phyloP scores from a whole-genome alignment of 2,113 vertebrate species.

The Panthera uncia region DNA sequence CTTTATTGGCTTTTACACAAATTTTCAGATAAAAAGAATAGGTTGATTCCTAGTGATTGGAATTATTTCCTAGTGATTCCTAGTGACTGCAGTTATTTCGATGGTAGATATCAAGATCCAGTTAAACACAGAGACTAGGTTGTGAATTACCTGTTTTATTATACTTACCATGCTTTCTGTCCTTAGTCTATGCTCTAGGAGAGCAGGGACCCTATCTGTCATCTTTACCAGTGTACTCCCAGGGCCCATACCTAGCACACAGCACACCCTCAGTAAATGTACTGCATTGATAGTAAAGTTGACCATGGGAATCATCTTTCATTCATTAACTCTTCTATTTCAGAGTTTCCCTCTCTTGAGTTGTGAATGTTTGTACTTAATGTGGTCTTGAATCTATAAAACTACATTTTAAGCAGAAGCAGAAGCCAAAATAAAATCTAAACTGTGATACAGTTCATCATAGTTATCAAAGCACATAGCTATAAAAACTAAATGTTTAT shows the following conservation, averaged over 20 bases:
- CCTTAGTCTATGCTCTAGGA: neutral
- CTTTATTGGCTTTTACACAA: neutral
- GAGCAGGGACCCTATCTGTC: neutral
- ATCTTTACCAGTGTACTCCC: neutral
- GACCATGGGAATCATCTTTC: neutral
- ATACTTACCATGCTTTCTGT: neutral
- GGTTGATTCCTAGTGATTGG: neutral
- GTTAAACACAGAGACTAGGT: neutral
- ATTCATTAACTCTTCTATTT: neutral
- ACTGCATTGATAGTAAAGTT: neutral
- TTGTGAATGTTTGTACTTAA: neutral
- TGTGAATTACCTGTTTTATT: neutral
- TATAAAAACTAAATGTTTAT: conserved; percentile 13
- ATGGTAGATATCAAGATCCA: neutral
- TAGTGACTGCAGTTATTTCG: neutral
- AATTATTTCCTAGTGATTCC: neutral
- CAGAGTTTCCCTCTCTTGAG: neutral
- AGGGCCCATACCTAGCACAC: neutral
- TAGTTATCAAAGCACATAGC: neutral
- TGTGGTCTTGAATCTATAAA: conserved; percentile 7
- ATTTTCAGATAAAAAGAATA: neutral
- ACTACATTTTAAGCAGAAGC: conserved; percentile 28
- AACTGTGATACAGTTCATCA: neutral
- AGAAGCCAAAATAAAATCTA: conserved; percentile 1
- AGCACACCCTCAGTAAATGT: neutral